Base-by-base conservation (phyloP, 2,113 vertebrate genomes). In the Ramphastos sulfuratus region DNA sequence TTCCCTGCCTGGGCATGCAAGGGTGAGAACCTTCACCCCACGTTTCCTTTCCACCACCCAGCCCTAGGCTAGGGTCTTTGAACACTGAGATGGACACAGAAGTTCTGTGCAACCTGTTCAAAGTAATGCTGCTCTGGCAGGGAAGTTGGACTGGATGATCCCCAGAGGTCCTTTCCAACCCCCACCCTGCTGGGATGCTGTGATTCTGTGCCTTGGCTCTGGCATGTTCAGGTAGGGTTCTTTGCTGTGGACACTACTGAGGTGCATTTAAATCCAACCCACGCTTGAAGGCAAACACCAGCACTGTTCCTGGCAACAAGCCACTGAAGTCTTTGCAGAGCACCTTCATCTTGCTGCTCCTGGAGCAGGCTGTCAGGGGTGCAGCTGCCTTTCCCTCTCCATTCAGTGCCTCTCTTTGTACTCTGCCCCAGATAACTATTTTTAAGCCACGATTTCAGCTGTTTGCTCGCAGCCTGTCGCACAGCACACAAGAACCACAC, bases 351-450 rank as follows among this genome's bases (percentile, higher is more conserved):
- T 85, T 56, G 46, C 80, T 0, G 1, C 72, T 85, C 31, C n/a
- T 58, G 18, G 42, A 71, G 9, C 4, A 0, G 5, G n/a, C 65
- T 92, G 82, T 71, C 12, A 6, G 2, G 69, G 54, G 56, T 6
- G 31, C 76, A 71, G 73, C 35, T 76, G 55, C 81, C 58, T 90
- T 50, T 86, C 65, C 54, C 37, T 55, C 84, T 67, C 80, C 27
- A 15, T 71, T 86, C 67, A 87, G 15, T 2, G 37, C 37, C 85
- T n/a, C 48, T 54, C 69, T 93, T 92, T 89, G 77, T 94, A 44
- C 83, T 93, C 90, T 92, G 90, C 74, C 92, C 93, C 73, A 93
- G 77, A 88, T 90, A 93, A 90, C 72, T 95, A 52, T 89, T 92
- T 89, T 80, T 78, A n/a, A 54, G 33, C 58, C 23, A 42, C 67